A percentile compares a stretch with the other conserved stretches of the same genome.
These are phyloP conservation scores for Halictus rubicundus DNA, from an alignment of 1,140 invertebrate genomes.

Conservation along the genomic window DNA sequence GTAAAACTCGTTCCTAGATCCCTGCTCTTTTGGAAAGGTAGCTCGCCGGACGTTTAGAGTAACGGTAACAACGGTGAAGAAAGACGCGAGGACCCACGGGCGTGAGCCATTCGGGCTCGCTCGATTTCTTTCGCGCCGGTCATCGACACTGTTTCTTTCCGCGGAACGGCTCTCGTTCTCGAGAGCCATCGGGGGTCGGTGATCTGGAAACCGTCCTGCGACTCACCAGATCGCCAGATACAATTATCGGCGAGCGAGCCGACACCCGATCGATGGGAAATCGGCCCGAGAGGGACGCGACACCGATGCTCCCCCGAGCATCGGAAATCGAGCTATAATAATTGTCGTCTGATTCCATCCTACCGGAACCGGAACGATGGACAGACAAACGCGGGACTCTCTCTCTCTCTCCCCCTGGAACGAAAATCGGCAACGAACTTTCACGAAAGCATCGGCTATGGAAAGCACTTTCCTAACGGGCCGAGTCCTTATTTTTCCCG, in stretches of 20 bases:
- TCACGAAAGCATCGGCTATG: slow-evolving; percentile 44
- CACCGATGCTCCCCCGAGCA: no score
- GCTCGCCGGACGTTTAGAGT: slow-evolving; percentile 64
- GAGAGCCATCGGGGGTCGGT: no score
- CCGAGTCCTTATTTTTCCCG: slow-evolving; percentile 48
- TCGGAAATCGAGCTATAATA: neutral
- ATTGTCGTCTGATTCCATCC: slow-evolving; percentile 17
- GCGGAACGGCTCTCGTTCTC: neutral
- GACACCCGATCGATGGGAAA: neutral
- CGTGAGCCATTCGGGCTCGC: slow-evolving; percentile 42
- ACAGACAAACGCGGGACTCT: neutral
- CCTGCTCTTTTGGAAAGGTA: slow-evolving; percentile 74
- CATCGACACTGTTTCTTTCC: slow-evolving; percentile 54
- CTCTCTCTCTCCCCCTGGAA: neutral
- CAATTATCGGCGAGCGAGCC: neutral
- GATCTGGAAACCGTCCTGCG: no score
- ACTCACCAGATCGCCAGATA: neutral
- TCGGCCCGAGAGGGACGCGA: neutral
- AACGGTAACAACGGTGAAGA: slow-evolving; percentile 75
- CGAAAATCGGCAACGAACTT: slow-evolving; percentile 26
- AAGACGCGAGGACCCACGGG: slow-evolving; percentile 58
- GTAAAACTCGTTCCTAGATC: slow-evolving; percentile 74
- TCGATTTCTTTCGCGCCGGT: slow-evolving; percentile 47
- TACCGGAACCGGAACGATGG: slow-evolving; percentile 9
- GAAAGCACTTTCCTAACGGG: slow-evolving; percentile 43